Percentiles rank a stretch among this genome's conserved stretches.
Conservation (phyloP, 2,888 invertebrate species). For the Epsilonema sp. region DNA sequence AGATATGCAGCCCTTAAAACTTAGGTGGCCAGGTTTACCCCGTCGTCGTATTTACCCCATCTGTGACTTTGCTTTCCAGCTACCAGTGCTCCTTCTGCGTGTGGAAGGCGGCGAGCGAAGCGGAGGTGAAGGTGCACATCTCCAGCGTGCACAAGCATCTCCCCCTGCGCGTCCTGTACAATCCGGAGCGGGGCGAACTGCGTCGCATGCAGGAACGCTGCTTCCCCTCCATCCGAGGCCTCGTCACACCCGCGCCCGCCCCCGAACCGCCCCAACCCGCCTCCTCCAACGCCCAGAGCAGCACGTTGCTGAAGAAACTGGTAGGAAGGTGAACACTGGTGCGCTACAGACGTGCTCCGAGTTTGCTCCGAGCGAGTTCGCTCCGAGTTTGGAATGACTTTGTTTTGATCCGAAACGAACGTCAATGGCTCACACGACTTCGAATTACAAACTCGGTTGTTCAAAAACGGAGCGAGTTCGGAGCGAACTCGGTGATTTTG, state of each 20-base stretch:
- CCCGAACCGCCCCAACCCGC: not conserved
- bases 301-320: not conserved
- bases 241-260: not conserved
- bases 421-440: no score
- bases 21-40: no score
- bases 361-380: no score
- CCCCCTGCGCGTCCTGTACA: not conserved
- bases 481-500: no score
- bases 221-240: not conserved
- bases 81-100: conserved; percentile 6
- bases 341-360: no score
- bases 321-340: no score
- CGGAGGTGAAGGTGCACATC: conserved; percentile 5
- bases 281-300: not conserved
- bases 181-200: not conserved
- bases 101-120: not conserved
- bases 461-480: no score
- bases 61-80: not conserved
- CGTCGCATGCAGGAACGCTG: not conserved
- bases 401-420: no score
- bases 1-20: no score
- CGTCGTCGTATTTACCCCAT: no score
- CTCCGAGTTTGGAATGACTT: no score
- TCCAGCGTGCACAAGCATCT: not conserved
- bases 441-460: no score